A percentile compares a stretch with the other conserved stretches of the same genome.
phyloP scores from a whole-genome alignment of 2,888 invertebrate genomes.

The Stenchaetothrips biformis region DNA sequence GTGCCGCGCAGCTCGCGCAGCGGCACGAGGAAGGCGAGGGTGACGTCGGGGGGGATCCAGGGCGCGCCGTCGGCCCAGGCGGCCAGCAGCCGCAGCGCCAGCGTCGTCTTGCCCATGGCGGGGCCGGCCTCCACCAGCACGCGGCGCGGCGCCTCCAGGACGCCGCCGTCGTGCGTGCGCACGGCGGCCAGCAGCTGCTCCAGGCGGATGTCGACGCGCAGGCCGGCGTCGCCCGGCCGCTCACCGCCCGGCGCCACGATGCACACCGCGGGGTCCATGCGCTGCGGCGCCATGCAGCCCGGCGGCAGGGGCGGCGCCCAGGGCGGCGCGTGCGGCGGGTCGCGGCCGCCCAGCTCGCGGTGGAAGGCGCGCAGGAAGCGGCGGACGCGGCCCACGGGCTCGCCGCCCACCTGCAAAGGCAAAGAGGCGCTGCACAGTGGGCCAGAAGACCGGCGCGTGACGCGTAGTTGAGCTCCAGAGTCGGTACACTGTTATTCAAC shows the following conservation, averaged over 20 bases:
- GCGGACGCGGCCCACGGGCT: conserved; percentile 31
- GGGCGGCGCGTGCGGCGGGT: conserved; percentile 48
- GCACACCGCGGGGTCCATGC: conserved; percentile 49
- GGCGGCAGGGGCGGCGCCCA: conserved; percentile 50
- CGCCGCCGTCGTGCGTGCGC: conserved; percentile 49
- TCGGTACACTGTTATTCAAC: no score
- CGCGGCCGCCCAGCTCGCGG: conserved; percentile 49
- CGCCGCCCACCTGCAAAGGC: neutral
- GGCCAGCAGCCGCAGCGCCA: conserved; percentile 51
- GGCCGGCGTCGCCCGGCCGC: conserved; percentile 36
- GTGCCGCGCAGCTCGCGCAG: conserved; percentile 51
- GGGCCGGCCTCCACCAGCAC: conserved; percentile 53
- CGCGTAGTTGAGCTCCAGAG: no score
- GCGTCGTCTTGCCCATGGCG: conserved; percentile 51
- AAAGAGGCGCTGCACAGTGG: no score
- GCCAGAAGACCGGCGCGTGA: no score
- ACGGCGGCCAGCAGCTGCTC: conserved; percentile 51
- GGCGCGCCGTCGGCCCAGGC: conserved; percentile 52
- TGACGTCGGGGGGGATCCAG: conserved; percentile 48
- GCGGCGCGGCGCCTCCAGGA: conserved; percentile 50
- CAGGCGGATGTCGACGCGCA: conserved; percentile 45
- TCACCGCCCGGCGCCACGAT: conserved; percentile 4
- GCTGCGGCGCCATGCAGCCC: conserved; percentile 50
- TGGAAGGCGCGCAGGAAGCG: conserved; percentile 50
- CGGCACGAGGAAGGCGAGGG: conserved; percentile 51